Evolutionary conservation across 2,113 vertebrate species (phyloP), one percentile per base, ranked within the genome.

Genomic region (Eublepharis macularius): DNA sequence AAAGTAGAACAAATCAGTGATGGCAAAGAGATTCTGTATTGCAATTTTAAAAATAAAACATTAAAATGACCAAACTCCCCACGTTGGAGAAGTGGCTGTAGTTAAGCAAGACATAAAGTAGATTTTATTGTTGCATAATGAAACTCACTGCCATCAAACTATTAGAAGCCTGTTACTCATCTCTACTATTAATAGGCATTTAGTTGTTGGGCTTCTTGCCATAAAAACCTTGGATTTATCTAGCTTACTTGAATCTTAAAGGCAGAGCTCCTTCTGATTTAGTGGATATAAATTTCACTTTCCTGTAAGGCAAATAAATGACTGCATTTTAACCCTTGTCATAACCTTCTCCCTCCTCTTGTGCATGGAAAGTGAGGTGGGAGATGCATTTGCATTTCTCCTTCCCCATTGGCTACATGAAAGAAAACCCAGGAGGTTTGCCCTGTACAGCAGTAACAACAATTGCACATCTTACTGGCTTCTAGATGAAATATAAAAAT

Each of bases 251-350:
- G 84, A 81, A 60, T 80, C 60, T 93, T 83, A 79, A 89, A 92
- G 88, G 80, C 78, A 90, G 90, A 93, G 72, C 86, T 80, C 57
- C 81, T 87, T 92, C 85, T 11, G 45, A 85, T 93, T 92, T 90
- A 88, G 89, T 85, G 76, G 94, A 86, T 89, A 65, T 84, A 94
- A 90, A 95, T 94, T 93, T 77, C 91, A 47, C 41, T 89, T 92
- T 73, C 6, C 57, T 93, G 88, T 90, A 90, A 95, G 90, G 85
- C 84, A 93, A 94, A 85, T 32, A 90, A n/a, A 83, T 89, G 87
- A 34, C 92, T 91, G 89, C 90, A 49, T 91, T 86, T 93, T 92
- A 92, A 83, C 36, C 43, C 10, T 87, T 93, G 60, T 83, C 74
- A 41, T 86, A 86, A 89, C 41, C 45, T 87, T 93, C 82, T 36